Percentiles rank a stretch among this genome's conserved stretches.
phyloP scores from a whole-genome alignment of 2,113 vertebrate species.

The Micronycteris hirsuta region DNA sequence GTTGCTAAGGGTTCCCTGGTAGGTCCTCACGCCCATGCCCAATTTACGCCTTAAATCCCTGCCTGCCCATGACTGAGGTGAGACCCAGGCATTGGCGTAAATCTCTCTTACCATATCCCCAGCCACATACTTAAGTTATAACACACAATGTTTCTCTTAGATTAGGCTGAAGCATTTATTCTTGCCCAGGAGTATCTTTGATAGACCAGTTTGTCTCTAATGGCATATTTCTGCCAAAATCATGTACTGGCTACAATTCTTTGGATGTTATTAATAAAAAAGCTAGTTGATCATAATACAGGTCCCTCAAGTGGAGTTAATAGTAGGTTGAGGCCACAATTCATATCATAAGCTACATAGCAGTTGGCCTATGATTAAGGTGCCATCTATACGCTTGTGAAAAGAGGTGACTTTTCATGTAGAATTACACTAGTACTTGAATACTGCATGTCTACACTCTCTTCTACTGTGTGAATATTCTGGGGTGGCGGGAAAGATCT shows the following conservation, averaged over 20 bases:
- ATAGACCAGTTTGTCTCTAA: constrained; percentile 30
- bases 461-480: neutral
- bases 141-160: neutral
- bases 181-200: constrained; percentile 29
- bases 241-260: constrained; percentile 21
- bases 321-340: neutral
- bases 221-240: constrained; percentile 47
- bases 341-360: constrained; percentile 14
- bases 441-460: neutral
- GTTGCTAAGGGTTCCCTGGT: neutral
- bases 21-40: neutral
- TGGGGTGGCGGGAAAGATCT: accelerated
- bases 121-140: neutral
- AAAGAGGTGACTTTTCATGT: constrained; percentile 19
- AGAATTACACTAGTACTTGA: constrained; percentile 42
- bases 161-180: constrained; percentile 28
- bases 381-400: neutral
- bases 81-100: neutral
- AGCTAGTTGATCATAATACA: constrained; percentile 44
- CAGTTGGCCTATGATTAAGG: neutral
- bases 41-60: neutral
- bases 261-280: constrained; percentile 53
- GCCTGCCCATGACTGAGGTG: neutral
- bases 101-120: neutral
- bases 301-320: constrained; percentile 66